Conservation (phyloP, 2,888 invertebrate species). For the Ceriagrion tenellum region DNA sequence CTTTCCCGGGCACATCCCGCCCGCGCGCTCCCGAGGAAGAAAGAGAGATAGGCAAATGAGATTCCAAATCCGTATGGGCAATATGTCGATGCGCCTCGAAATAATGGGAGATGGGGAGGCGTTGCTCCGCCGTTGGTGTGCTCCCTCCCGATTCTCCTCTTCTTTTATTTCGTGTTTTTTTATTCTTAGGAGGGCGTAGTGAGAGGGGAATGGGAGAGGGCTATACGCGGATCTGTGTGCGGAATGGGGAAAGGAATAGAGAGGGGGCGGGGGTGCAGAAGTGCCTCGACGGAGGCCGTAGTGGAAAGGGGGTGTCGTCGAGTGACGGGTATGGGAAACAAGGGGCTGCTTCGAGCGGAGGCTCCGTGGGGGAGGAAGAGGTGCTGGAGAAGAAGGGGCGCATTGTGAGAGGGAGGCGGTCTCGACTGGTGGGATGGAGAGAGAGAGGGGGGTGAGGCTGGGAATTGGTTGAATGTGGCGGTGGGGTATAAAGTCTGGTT, state of each 20-base stretch:
- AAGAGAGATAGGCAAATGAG: constrained; percentile 60
- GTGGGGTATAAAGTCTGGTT: background rate
- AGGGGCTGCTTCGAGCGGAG: background rate
- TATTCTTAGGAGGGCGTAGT: too few species aligned
- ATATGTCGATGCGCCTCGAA: constrained; percentile 63
- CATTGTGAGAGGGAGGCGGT: too few species aligned
- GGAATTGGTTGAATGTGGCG: background rate
- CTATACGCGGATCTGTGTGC: background rate
- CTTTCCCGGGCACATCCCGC: background rate
- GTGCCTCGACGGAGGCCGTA: too few species aligned
- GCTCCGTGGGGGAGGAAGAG: background rate
- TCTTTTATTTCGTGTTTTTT: background rate
- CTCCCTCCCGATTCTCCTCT: background rate
- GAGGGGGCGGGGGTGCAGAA: background rate
- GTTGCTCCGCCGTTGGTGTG: background rate
- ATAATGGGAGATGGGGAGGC: constrained; percentile 49
- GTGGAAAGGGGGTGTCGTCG: too few species aligned
- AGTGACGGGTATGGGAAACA: background rate
- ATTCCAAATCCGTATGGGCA: constrained; percentile 68
- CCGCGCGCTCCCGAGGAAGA: background rate
- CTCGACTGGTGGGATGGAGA: background rate
- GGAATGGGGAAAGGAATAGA: background rate
- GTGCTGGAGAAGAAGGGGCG: background rate
- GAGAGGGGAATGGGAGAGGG: background rate
- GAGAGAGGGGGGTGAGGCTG: background rate